These are phyloP conservation scores for Takifugu flavidus DNA, from an alignment of 2,113 vertebrate genomes.

Conservation along the genomic window DNA sequence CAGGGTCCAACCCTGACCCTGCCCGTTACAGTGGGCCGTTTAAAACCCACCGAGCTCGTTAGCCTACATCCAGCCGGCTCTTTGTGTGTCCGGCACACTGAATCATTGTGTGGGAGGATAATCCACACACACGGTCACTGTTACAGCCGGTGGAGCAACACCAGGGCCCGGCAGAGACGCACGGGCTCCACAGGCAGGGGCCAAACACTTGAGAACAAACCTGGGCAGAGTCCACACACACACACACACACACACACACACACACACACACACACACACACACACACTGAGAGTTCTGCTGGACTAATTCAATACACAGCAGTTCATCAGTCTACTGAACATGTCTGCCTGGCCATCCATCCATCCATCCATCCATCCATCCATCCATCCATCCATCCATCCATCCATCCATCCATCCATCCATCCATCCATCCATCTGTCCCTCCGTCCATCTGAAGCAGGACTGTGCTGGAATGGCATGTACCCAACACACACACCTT, in stretches of 20 bases:
- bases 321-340: too few species aligned
- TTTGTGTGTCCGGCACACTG: constrained; percentile 52
- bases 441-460: too few species aligned
- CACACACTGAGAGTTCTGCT: too few species aligned
- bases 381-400: too few species aligned
- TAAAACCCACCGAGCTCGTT: constrained; percentile 29
- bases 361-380: too few species aligned
- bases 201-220: not conserved
- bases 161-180: not conserved
- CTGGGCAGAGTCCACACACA: not conserved
- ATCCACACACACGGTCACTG: constrained; percentile 47
- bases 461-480: too few species aligned
- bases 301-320: too few species aligned
- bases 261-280: not conserved
- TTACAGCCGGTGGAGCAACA: constrained; percentile 20
- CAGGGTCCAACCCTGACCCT: not conserved
- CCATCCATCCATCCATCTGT: too few species aligned
- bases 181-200: not conserved
- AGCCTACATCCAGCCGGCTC: constrained; percentile 53
- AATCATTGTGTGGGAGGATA: constrained; percentile 51
- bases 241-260: too few species aligned
- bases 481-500: constrained; percentile 10
- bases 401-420: too few species aligned
- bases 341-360: too few species aligned
- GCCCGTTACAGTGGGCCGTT: too few species aligned